Base-by-base conservation (phyloP, 2,113 vertebrate species). In the Lichenostomus cassidix region DNA sequence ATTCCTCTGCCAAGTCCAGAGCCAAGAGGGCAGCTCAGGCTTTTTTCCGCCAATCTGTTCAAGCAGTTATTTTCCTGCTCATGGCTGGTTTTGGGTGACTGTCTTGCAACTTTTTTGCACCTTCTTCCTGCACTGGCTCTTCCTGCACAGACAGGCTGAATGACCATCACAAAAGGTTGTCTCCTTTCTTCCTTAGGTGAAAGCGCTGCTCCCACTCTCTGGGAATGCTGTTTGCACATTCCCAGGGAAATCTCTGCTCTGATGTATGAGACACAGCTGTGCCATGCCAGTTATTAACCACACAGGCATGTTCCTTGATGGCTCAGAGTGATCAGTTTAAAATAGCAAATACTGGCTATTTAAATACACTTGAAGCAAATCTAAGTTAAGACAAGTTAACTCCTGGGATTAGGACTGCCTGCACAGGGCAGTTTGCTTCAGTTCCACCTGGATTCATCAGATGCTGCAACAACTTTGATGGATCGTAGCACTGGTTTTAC, bases 231-330 rank as follows among this genome's bases (percentile, higher is more conserved):
- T 33, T 28, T 23, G 29, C 62, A 41, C n/a, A 7, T 41, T 81
- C 46, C 60, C 69, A n/a, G 42, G 7, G 47, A 77, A 71, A 17
- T 5, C 58, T n/a, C 86, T 68, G 35, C 41, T 77, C 44, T 49
- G 60, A 20, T 0, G 0, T 12, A 15, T 3, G 53, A 46, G 29
- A 25, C 49, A 24, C 5, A 37, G 63, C 80, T 37, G 16, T 31
- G 41, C 67, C n/a, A 3, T 13, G 33, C 65, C 42, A 20, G 24
- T 49, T 78, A 21, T 18, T 56, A 27, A 53, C 19, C 68, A 35
- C 67, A 56, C 23, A 28, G 37, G 27, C 42, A 41, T 4, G 10
- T n/a, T 47, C 31, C 83, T 78, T 5, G 4, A 4, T 50, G 50
- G 63, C 64, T 84, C 23, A 35, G 59, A 16, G 22, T 31, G 33